Conservation (phyloP, 2,888 invertebrate species). For the Cheiracanthium punctorium region DNA sequence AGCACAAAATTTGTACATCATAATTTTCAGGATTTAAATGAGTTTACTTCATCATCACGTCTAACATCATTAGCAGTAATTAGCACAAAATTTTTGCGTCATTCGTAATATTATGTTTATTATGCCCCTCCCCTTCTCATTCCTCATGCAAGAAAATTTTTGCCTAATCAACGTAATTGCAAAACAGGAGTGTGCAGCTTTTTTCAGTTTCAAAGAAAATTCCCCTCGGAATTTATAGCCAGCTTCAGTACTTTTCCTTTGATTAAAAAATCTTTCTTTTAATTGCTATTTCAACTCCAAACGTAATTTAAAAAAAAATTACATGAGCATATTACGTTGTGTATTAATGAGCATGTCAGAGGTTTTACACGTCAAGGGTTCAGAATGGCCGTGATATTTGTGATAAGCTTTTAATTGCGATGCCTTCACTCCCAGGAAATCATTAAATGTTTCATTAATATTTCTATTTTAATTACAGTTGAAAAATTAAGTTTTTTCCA, state of each 20-base stretch:
- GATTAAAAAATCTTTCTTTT: constrained; percentile 12
- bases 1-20: constrained; percentile 48
- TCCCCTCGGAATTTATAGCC: neutral
- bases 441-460: too few species aligned
- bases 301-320: neutral
- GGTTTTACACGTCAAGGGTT: neutral
- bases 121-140: neutral
- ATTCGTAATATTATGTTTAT: constrained; percentile 38
- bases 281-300: neutral
- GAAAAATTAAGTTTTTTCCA: too few species aligned
- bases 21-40: constrained; percentile 66
- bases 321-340: neutral
- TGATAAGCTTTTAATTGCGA: neutral
- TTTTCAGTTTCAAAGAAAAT: neutral
- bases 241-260: neutral
- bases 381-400: neutral
- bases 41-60: constrained; percentile 67
- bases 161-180: constrained; percentile 57
- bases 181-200: constrained; percentile 15
- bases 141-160: neutral
- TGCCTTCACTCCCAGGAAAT: neutral
- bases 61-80: constrained; percentile 67
- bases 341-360: neutral
- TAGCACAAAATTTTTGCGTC: constrained; percentile 54
- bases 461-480: too few species aligned